These are phyloP conservation scores for Lerema accius DNA, from an alignment of 1,140 invertebrate genomes.

Conservation along the genomic window DNA sequence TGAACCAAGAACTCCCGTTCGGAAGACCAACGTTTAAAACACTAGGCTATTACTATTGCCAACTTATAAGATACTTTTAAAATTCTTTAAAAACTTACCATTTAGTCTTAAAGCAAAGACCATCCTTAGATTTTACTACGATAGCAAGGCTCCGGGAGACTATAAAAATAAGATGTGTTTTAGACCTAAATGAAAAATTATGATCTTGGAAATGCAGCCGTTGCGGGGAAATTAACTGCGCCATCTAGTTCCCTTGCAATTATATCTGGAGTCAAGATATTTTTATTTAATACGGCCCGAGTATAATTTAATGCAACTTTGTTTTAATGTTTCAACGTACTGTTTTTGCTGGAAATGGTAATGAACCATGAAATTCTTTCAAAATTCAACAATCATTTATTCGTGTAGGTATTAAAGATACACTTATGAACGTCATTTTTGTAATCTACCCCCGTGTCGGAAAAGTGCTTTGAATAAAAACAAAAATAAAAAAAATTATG, in stretches of 20 bases:
- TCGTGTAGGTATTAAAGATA: too few species aligned
- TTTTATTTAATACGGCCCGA: constrained; percentile 23
- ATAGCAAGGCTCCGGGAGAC: background rate
- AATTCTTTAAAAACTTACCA: background rate
- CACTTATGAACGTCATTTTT: too few species aligned
- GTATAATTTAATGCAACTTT: constrained; percentile 10
- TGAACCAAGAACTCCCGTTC: too few species aligned
- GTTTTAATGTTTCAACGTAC: too few species aligned
- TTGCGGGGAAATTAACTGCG: constrained; percentile 22
- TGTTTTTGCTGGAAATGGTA: constrained; percentile 4
- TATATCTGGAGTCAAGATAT: constrained; percentile 21
- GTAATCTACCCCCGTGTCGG: too few species aligned
- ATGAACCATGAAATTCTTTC: too few species aligned
- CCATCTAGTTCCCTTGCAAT: constrained; percentile 16
- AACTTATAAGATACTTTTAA: background rate
- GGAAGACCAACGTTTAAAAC: too few species aligned
- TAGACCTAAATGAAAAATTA: constrained; percentile 33
- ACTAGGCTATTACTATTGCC: too few species aligned
- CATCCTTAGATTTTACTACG: too few species aligned
- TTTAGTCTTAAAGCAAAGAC: constrained; percentile 3
- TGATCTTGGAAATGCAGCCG: constrained; percentile 17
- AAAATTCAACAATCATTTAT: too few species aligned
- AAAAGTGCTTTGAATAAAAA: too few species aligned
- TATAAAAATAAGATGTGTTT: constrained; percentile 31
- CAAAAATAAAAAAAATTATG: too few species aligned